Percentiles rank a stretch among this genome's conserved stretches.
Evolutionary conservation across 2,888 invertebrate species (phyloP).

Genomic region (Spodoptera exigua): DNA sequence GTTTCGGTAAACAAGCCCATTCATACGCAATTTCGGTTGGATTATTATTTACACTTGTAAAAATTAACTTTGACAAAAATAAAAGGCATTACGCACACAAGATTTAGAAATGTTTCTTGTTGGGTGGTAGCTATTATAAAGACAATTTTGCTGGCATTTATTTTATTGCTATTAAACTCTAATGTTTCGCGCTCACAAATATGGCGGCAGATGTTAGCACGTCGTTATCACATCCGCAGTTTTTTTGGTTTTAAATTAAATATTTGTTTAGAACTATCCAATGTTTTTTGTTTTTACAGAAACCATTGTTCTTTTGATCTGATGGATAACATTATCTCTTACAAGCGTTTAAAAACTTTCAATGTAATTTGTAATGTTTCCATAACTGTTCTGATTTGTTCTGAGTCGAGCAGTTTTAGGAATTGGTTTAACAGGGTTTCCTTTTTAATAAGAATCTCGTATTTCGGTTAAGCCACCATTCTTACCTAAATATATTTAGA

Average conservation of each 20-base stretch:
- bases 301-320: slow-evolving; percentile 3
- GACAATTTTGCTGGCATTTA: slow-evolving; percentile 45
- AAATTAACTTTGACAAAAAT: too few species aligned
- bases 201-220: slow-evolving; percentile 48
- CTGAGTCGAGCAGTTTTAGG: slow-evolving; percentile 74
- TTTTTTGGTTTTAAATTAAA: slow-evolving; percentile 11
- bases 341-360: slow-evolving; percentile 68
- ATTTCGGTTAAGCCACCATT: slow-evolving; percentile 69
- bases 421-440: slow-evolving; percentile 77
- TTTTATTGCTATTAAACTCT: slow-evolving; percentile 42
- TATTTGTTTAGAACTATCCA: neutral
- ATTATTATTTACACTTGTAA: too few species aligned
- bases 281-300: slow-evolving; percentile 18
- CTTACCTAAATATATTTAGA: slow-evolving; percentile 75
- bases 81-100: neutral
- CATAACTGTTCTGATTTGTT: too few species aligned
- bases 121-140: slow-evolving; percentile 21
- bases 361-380: too few species aligned
- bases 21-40: too few species aligned
- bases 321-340: too few species aligned
- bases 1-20: too few species aligned
- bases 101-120: slow-evolving; percentile 2
- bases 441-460: slow-evolving; percentile 78
- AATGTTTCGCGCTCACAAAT: slow-evolving; percentile 45
- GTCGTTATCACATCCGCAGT: slow-evolving; percentile 26